These are phyloP conservation scores for Hydropotes inermis DNA, from an alignment of 2,113 vertebrate genomes.

Conservation along the genomic window DNA sequence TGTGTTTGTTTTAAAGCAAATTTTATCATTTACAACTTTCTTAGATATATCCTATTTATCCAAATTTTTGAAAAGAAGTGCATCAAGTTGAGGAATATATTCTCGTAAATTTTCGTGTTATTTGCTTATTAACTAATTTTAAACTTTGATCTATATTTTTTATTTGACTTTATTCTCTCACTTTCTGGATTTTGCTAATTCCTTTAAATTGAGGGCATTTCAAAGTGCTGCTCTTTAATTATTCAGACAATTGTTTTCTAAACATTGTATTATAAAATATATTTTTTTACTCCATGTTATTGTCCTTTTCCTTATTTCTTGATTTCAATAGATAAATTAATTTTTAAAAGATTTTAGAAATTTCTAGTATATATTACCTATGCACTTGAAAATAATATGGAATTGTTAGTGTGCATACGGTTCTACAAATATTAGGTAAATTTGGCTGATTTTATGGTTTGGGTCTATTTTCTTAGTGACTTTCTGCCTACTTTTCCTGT, in stretches of 20 bases:
- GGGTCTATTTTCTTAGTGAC: neutral
- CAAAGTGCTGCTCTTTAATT: neutral
- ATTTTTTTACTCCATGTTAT: neutral
- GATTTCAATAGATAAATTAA: neutral
- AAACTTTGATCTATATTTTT: neutral
- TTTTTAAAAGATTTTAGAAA: neutral
- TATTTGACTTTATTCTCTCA: neutral
- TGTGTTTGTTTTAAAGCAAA: neutral
- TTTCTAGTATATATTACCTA: neutral
- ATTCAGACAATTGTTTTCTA: neutral
- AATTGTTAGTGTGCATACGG: neutral
- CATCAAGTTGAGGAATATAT: neutral
- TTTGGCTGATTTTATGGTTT: neutral
- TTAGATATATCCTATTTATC: neutral
- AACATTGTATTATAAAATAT: neutral
- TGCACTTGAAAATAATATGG: neutral
- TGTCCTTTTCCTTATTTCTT: neutral
- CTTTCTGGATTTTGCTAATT: neutral
- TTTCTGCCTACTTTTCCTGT: neutral
- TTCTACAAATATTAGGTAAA: neutral
- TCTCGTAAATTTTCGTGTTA: neutral
- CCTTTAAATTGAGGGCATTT: neutral
- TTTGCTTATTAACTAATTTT: neutral
- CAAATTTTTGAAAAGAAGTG: neutral
- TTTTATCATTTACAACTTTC: neutral